A percentile compares a stretch with the other conserved stretches of the same genome.
Conservation (phyloP, 1,140 invertebrate species). For the Drosophila takahashii region DNA sequence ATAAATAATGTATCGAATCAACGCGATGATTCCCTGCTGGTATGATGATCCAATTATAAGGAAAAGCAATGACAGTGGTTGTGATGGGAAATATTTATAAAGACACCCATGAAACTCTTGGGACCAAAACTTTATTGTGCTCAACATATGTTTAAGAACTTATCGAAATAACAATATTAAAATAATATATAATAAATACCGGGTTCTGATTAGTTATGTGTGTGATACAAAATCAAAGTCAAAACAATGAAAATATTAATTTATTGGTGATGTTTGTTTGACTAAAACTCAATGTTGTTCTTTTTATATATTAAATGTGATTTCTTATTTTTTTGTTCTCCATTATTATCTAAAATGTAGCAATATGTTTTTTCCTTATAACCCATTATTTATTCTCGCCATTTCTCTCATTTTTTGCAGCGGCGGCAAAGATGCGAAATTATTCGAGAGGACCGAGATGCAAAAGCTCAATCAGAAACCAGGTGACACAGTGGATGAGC, state of each 20-base stretch:
- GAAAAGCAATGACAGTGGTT: neutral
- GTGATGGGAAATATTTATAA: neutral
- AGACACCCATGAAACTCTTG: neutral
- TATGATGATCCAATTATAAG: conserved; percentile 19
- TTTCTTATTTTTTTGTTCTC: too few relatives aligned
- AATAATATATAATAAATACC: neutral
- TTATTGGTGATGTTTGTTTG: too few relatives aligned
- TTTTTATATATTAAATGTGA: too few relatives aligned
- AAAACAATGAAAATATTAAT: too few relatives aligned
- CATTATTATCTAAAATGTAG: too few relatives aligned
- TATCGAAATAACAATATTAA: neutral
- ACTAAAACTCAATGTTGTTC: too few relatives aligned
- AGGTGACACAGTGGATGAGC: conserved; percentile 19
- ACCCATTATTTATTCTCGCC: neutral
- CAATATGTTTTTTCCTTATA: neutral
- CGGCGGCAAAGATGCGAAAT: conserved; percentile 74
- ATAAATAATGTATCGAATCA: conserved; percentile 61
- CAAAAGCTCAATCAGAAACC: conserved; percentile 54
- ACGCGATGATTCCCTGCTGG: conserved; percentile 72
- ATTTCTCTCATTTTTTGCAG: conserved; percentile 32
- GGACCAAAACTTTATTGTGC: neutral
- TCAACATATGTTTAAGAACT: neutral
- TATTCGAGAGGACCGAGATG: conserved; percentile 67
- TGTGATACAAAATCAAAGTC: too few relatives aligned
- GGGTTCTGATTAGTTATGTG: too few relatives aligned